These are phyloP conservation scores for Blennius ocellaris DNA, from an alignment of 2,113 vertebrate genomes.

Conservation along the genomic window DNA sequence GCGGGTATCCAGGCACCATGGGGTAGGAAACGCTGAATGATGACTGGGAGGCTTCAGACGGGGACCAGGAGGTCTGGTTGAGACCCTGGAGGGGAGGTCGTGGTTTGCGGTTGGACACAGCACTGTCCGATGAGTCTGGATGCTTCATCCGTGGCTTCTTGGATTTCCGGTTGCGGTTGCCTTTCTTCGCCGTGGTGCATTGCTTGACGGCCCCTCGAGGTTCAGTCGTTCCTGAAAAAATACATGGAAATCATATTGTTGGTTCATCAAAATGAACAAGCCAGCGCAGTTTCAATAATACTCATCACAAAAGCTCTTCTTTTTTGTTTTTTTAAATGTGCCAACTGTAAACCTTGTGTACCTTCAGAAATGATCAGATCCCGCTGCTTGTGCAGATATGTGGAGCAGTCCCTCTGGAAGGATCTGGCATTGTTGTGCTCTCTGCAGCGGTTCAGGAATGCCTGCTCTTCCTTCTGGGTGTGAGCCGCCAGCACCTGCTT, in stretches of 20 bases:
- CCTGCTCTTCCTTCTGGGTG: constrained; percentile 95
- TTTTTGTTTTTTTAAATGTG: too few relatives aligned
- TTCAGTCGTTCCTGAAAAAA: constrained; percentile 56
- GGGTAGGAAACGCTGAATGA: constrained; percentile 87
- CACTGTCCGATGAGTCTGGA: constrained; percentile 89
- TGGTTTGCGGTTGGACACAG: constrained; percentile 83
- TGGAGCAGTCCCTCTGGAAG: constrained; percentile 86
- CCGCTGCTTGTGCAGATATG: constrained; percentile 84
- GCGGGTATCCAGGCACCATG: constrained; percentile 85
- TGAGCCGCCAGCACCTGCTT: constrained; percentile 95
- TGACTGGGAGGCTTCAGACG: constrained; percentile 87
- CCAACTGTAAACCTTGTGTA: constrained; percentile 22
- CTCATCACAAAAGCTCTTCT: too few relatives aligned
- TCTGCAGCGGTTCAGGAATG: constrained; percentile 90
- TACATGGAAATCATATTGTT: neutral
- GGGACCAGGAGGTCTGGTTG: constrained; percentile 90
- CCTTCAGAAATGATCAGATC: constrained; percentile 75
- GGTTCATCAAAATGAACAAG: neutral
- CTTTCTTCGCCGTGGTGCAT: constrained; percentile 76
- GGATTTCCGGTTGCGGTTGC: constrained; percentile 88
- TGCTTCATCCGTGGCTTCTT: constrained; percentile 88
- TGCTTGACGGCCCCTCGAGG: constrained; percentile 62
- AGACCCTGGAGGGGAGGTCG: constrained; percentile 86
- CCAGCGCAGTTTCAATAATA: too few relatives aligned
- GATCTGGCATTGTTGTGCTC: constrained; percentile 83